These are phyloP conservation scores for Ormyrus labotus DNA, from an alignment of 2,888 invertebrate genomes.

Conservation along the genomic window DNA sequence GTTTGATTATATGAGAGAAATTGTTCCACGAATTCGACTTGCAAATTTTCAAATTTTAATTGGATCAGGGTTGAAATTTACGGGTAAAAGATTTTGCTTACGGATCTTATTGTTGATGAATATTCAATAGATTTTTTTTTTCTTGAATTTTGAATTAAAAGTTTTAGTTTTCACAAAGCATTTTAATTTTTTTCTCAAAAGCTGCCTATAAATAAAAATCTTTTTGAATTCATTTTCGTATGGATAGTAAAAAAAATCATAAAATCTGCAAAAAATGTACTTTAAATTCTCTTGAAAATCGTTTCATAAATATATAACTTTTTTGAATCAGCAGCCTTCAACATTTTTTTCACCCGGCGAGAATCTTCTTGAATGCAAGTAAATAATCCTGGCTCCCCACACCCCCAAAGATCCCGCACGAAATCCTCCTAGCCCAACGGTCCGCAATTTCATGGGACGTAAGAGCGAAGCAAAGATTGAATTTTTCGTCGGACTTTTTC, in stretches of 20 bases:
- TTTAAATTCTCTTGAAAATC: no score
- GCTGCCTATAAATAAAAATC: not conserved
- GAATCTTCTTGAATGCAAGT: not conserved
- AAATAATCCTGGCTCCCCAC: not conserved
- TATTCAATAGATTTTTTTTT: no score
- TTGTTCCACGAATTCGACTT: constrained; percentile 10
- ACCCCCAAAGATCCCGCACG: not conserved
- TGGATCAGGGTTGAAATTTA: not conserved
- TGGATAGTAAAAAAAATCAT: not conserved
- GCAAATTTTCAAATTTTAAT: constrained; percentile 41
- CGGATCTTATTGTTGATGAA: constrained; percentile 1
- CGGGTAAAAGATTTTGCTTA: not conserved
- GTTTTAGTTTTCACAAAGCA: not conserved
- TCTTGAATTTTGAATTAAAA: no score
- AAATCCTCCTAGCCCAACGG: not conserved
- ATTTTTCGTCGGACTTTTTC: constrained; percentile 9
- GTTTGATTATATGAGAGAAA: constrained; percentile 39
- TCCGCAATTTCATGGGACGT: not conserved
- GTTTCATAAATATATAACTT: not conserved
- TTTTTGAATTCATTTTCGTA: not conserved
- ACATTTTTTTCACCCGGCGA: no score
- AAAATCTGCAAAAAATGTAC: not conserved
- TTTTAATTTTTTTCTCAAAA: not conserved
- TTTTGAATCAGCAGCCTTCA: no score
- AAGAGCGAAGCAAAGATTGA: constrained; percentile 21